Percentiles rank a stretch among this genome's conserved stretches.
Conservation (phyloP, 1,140 invertebrate species). For the Lethrus apterus region DNA sequence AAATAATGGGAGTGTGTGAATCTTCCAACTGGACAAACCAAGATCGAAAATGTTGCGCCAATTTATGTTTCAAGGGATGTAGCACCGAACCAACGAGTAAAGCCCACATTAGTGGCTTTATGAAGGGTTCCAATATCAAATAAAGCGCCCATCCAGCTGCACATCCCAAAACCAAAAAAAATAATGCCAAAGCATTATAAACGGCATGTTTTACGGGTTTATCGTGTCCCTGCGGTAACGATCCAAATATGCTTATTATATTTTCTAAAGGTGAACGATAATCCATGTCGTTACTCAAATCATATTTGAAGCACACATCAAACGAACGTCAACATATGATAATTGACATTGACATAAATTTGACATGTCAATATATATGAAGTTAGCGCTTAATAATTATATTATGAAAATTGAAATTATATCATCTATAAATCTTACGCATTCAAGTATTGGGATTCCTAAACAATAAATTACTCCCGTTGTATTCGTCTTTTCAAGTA, state of each 20-base stretch:
- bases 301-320: too few relatives aligned
- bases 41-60: slow-evolving; percentile 58
- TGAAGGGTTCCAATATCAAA: slow-evolving; percentile 80
- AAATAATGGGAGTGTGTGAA: slow-evolving; percentile 51
- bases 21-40: slow-evolving; percentile 63
- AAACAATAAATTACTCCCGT: too few relatives aligned
- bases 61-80: slow-evolving; percentile 76
- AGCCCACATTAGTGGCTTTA: slow-evolving; percentile 90
- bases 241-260: slow-evolving; percentile 38
- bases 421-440: too few relatives aligned
- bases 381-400: too few relatives aligned
- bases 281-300: slow-evolving; percentile 32
- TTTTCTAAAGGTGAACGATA: slow-evolving; percentile 37
- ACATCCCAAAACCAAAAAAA: slow-evolving; percentile 57
- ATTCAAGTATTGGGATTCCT: too few relatives aligned
- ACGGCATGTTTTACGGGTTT: slow-evolving; percentile 82
- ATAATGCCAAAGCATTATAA: slow-evolving; percentile 75
- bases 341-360: too few relatives aligned
- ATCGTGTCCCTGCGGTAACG: slow-evolving; percentile 47
- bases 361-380: too few relatives aligned
- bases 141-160: slow-evolving; percentile 72
- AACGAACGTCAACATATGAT: too few relatives aligned
- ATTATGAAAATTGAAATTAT: too few relatives aligned
- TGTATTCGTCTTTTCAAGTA: too few relatives aligned
- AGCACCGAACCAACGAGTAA: slow-evolving; percentile 83